Base-by-base conservation (phyloP, 2,797 vertebrate species). In the Sternotherus odoratus region DNA sequence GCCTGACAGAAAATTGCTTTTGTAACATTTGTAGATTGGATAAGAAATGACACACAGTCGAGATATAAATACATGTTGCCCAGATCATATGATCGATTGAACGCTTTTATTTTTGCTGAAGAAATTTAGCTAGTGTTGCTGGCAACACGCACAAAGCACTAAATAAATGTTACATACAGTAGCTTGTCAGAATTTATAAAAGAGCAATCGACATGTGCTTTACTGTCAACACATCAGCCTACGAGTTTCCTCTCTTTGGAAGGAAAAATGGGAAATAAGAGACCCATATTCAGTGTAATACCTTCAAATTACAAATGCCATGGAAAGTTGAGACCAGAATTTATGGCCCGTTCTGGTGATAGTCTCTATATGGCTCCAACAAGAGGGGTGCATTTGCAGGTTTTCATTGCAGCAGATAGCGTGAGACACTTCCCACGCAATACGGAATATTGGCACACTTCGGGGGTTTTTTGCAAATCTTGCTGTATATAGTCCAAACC, bases 1-100 rank as follows among this genome's bases (percentile, higher is more conserved):
- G 77, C 87, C 69, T 93, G 92, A 93, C 94, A 97, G 91, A 95
- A 97, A 97, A 97, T 91, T 97, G 97, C 95, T 91, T 97, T 94
- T 96, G 96, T 97, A 94, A 94, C 97, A 95, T 94, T 93, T 96
- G 95, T 94, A 96, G 94, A 97, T 97, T 97, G 96, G 97, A 97
- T 97, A 97, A 98, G 93, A 97, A 95, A 96, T 95, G 97, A 94
- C 94, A 97, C 91, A 82, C 95, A n/a, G n/a, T 87, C 77, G 89
- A 90, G 93, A 95, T 94, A 95, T 43, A 83, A 95, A 94, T 91
- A 80, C 88, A 92, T 94, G 94, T 93, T 94, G 85, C 85, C 43
- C 74, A 83, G 94, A 94, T 93, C 94, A 77, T 89, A 90, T 92
- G 97, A 95, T 95, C 96, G 86, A 80, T 86, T 77, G 79, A 87